These are phyloP conservation scores for Coptodon bakossiorum DNA, from an alignment of 2,113 vertebrate species.

Conservation along the genomic window DNA sequence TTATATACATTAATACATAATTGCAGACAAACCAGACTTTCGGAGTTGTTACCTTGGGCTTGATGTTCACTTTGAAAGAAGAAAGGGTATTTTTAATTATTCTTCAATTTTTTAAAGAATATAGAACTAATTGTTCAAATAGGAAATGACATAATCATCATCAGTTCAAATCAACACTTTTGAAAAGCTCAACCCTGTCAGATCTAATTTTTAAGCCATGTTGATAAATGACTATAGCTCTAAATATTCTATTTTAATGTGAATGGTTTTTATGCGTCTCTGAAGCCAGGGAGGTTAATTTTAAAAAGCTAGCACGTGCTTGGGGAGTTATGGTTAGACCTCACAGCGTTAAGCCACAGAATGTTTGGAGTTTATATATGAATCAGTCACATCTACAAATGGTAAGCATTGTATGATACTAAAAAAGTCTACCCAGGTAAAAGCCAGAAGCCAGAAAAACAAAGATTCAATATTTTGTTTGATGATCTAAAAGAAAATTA, in stretches of 20 bases:
- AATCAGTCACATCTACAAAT: neutral
- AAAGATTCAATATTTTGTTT: conserved; percentile 12
- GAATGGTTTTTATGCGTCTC: neutral
- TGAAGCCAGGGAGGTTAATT: neutral
- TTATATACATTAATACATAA: neutral
- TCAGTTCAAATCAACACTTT: neutral
- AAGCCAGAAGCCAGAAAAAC: neutral
- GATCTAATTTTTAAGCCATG: neutral
- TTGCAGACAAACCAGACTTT: neutral
- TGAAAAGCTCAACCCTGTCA: neutral
- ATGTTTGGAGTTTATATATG: neutral
- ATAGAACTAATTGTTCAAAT: neutral
- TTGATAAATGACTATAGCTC: neutral
- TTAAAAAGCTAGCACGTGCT: neutral
- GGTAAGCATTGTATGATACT: neutral
- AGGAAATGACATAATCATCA: neutral
- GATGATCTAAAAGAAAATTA: conserved; percentile 28
- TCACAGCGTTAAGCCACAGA: neutral
- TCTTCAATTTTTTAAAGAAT: neutral
- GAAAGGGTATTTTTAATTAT: neutral
- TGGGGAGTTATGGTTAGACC: neutral
- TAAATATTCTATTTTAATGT: neutral
- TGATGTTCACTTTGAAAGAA: neutral
- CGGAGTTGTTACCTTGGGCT: neutral
- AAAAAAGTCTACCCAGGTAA: neutral